phyloP scores from a whole-genome alignment of 2,797 vertebrate genomes.

The Pogoniulus pusillus region DNA sequence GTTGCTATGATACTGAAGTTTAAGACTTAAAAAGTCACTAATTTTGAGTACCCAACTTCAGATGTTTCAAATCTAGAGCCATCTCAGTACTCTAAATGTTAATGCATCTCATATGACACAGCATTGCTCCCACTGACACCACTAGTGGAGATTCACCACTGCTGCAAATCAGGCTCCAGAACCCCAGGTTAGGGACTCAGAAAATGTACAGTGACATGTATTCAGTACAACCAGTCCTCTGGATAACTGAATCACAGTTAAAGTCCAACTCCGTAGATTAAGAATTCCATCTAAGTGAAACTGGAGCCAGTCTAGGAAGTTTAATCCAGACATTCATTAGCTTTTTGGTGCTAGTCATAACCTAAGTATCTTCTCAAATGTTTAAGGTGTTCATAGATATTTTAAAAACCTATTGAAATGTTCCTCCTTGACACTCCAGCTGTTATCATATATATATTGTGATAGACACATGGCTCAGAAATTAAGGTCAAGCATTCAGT shows the following conservation, averaged over 20 bases:
- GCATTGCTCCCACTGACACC: background rate
- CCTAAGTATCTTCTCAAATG: background rate
- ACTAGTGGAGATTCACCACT: background rate
- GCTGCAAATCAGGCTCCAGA: background rate
- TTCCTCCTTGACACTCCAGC: background rate
- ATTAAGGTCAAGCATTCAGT: background rate
- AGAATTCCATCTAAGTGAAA: background rate
- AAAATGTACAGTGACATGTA: background rate
- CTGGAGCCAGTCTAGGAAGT: background rate
- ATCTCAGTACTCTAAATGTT: no score
- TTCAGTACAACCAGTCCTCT: background rate
- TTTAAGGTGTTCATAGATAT: background rate
- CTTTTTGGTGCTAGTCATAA: background rate
- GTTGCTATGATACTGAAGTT: no score
- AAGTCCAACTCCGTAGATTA: background rate
- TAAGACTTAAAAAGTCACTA: no score
- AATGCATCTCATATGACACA: no score
- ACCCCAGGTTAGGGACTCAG: background rate
- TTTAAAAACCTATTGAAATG: background rate
- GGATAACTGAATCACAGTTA: background rate
- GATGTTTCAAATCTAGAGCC: no score
- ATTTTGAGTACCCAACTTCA: no score
- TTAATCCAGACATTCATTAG: background rate
- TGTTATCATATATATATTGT: background rate
- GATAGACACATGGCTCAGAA: background rate